Evolutionary conservation across 2,797 vertebrate genomes (phyloP).

Genomic region (Myotis planiceps): DNA sequence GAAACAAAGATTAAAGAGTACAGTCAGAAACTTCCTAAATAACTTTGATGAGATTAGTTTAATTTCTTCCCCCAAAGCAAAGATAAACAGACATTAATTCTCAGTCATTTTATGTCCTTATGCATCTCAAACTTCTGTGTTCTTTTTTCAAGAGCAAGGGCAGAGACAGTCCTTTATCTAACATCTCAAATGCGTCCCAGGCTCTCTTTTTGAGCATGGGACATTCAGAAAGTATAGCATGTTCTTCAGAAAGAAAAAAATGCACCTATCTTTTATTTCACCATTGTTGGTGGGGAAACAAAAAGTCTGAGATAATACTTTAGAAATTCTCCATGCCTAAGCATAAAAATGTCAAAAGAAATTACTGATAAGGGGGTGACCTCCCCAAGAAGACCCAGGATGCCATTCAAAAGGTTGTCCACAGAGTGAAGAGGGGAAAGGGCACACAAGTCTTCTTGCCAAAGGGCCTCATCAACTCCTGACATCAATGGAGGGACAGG

Average conservation of each 20-base stretch:
- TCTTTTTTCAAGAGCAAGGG: constrained; percentile 54
- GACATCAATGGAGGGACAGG: neutral
- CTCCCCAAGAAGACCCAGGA: neutral
- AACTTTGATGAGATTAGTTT: constrained; percentile 73
- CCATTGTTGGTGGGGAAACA: neutral
- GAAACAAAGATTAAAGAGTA: constrained; percentile 79
- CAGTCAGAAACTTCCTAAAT: constrained; percentile 73
- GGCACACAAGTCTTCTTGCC: neutral
- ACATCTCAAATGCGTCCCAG: constrained; percentile 25
- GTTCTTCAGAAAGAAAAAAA: constrained; percentile 30
- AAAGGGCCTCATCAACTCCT: neutral
- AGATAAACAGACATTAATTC: constrained; percentile 78
- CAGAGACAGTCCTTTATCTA: constrained; percentile 18
- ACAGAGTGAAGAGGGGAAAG: neutral
- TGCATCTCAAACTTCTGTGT: constrained; percentile 36
- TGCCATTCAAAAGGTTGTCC: neutral
- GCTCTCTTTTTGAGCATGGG: constrained; percentile 9
- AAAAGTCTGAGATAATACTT: constrained; percentile 12
- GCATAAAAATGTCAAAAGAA: constrained; percentile 23
- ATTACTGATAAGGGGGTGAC: neutral
- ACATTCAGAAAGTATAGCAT: neutral
- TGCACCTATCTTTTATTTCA: neutral
- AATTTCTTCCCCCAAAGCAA: constrained; percentile 75
- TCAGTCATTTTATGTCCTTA: constrained; percentile 58
- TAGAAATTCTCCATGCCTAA: neutral